Evolutionary conservation across 2,888 invertebrate genomes (phyloP), one percentile per base, ranked within the genome.

Genomic region (Netelia fuscicornis): DNA sequence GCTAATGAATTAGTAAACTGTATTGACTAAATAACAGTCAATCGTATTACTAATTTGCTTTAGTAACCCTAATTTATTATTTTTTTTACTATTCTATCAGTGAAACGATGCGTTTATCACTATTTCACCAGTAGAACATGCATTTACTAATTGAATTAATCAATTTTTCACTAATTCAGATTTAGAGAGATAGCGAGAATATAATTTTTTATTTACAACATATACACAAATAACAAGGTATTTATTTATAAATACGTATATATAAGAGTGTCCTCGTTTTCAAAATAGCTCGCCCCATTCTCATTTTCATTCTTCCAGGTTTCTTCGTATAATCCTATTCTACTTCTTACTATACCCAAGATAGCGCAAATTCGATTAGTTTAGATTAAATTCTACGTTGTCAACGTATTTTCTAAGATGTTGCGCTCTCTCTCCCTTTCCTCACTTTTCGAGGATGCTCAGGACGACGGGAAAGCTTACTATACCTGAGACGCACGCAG

Each of bases 341-440:
- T 13, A 44, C 56, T 20, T 71, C 79, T 58, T 71, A 9, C 20
- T 58, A 20, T 20, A 60, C 79, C 11, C 64, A 58, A 76, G 44
- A 71, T 65, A 62, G 58, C 80, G 72, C 60, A 85, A 85, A 82
- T 82, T 83, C 82, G 76, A 85, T 85, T 83, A 76, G 83, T 80
- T 85, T 82, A 76, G 80, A 85, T 85, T 85, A 85, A 83, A 85
- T 85, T 85, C 83, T 72, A 77, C 78, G 80, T 83, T 85, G 83
- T 85, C 85, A 85, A 74, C 80, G 84, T 84, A 75, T 78, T 74
- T 80, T 62, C 71, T 79, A 58, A 60, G 71, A 78, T 9, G n/a
- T 42, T 37, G 10, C 25, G 42, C 67, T 52, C 25, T n/a, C 42
- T 17, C 13, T 58, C 54, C 65, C 52, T 68, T 64, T 37, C 37